Base-by-base conservation (phyloP, 2,113 vertebrate species). In the Syngnathus scovelli region DNA sequence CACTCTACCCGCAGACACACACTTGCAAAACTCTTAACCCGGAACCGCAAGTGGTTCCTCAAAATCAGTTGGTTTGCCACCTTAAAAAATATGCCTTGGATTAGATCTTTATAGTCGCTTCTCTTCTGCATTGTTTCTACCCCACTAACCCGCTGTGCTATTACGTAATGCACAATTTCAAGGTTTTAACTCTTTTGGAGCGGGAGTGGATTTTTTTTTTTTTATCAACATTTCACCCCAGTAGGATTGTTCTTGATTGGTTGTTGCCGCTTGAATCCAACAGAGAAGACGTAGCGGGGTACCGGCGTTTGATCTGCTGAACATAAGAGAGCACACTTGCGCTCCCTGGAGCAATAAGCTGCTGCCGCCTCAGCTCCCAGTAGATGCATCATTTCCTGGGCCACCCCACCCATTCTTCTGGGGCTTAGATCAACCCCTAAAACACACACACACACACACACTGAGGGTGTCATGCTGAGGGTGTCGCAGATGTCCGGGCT, bases 321-420 rank as follows among this genome's bases (percentile, higher is more conserved):
- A 84, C 77, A 84, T 83, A 86, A 85, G 78, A 69, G 76, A 71
- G 15, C 77, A 79, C 74, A 78, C 83, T 86, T 82, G 77, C 9
- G 13, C 65, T 77, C 83, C 85, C 83, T n/a, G 79, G 78, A 74
- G 84, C 74, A 63, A 75, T 76, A 71, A 72, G 68, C 78, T 52
- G 81, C 80, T 78, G 78, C 75, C 79, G 78, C 54, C 79, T 75
- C 13, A 51, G 68, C 71, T 83, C 85, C 83, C 78, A 60, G 74
- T 27, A 59, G 84, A 86, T 55, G 76, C 82, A 81, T 86, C 67
- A 88, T 83, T 87, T 88, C 84, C 87, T 85, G 82, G 80, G 77
- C 85, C 78, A 58, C 55, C 55, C 55, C 55, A 33, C 55, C 27
- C 55, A 58, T 58, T 67, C 75, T 68, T 71, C 63, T 56, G 73